Evolutionary conservation across 2,888 invertebrate species (phyloP), one percentile per base, ranked within the genome.

Genomic region (Caenorhabditis sp.): DNA sequence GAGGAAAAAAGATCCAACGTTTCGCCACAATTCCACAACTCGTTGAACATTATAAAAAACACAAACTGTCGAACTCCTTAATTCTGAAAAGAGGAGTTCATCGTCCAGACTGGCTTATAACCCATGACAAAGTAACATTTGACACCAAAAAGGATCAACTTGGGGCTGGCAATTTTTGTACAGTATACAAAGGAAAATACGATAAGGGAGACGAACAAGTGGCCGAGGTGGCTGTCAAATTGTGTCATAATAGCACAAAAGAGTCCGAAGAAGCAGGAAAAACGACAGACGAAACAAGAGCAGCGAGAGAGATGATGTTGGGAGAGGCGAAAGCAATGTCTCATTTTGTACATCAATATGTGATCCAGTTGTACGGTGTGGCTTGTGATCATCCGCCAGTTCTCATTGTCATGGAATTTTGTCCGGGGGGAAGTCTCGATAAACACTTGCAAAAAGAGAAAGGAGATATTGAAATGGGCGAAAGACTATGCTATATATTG

Each of bases 371-470:
- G 50, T 95, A 96, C 83, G 97, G 97, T 31, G 96, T 97, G 83
- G 97, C 96, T 84, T 95, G 96, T 77, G 96, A 96, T 89, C 94
- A 95, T 87, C 95, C 96, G 86, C 97, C 97, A 10, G 59, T 97
- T 68, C 96, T 97, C 95, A 96, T 97, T 86, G 95, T 97, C 37
- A 97, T 97, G 97, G 97, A 97, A 90, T 91, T 95, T 74, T 96
- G 96, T 57, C 76, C 79, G 0, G 83, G 83, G 1, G 81, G 82
- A 8, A 68, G 69, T 5, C 61, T 84, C 12, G 64, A 72, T 4
- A 23, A 53, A 4, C 81, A 83, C 66, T 69, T 84, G 2, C 49
- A 17, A 1, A 68, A 68, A 10, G 17, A 62, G 5, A 63, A 67
- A 2, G 58, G 59, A 0, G n/a, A 24, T 10, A 77, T 78, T 8